A percentile compares a stretch with the other conserved stretches of the same genome.
Evolutionary conservation across 2,797 vertebrate genomes (phyloP).

Genomic region (Urosaurus nigricauda): DNA sequence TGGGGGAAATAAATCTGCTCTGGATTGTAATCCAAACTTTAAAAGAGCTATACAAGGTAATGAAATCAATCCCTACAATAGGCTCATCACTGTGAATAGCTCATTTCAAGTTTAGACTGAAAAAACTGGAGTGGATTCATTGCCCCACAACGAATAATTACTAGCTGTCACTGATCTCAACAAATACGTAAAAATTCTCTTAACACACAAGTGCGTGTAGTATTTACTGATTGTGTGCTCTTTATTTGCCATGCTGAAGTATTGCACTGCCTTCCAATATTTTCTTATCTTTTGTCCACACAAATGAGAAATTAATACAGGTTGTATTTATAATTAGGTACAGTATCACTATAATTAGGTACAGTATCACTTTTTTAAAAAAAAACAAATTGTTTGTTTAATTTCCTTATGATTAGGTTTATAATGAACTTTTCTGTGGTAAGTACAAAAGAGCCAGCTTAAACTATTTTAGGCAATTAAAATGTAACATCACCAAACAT

Average conservation of each 20-base stretch:
- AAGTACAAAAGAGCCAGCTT: conserved; percentile 58
- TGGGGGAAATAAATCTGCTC: too few species aligned
- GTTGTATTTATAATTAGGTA: not conserved
- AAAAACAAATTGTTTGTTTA: conserved; percentile 42
- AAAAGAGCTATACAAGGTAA: too few species aligned
- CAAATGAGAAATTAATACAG: conserved; percentile 17
- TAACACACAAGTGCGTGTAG: not conserved
- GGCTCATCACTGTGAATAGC: too few species aligned
- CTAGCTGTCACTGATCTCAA: not conserved
- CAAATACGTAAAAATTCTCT: conserved; percentile 8
- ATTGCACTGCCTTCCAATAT: accelerated
- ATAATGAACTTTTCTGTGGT: conserved; percentile 56
- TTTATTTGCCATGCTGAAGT: conserved; percentile 8
- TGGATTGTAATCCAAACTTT: too few species aligned
- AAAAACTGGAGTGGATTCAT: too few species aligned
- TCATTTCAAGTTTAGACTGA: too few species aligned
- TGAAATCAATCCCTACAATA: too few species aligned
- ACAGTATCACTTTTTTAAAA: not conserved
- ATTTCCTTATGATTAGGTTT: conserved; percentile 60
- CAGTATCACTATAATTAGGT: conserved; percentile 1
- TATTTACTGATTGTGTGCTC: not conserved
- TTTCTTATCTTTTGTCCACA: conserved; percentile 28
- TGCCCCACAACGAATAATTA: too few species aligned
- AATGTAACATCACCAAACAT: conserved; percentile 67
- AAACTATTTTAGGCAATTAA: conserved; percentile 74